Conservation (phyloP, 2,113 vertebrate genomes). For the Daubentonia madagascariensis region DNA sequence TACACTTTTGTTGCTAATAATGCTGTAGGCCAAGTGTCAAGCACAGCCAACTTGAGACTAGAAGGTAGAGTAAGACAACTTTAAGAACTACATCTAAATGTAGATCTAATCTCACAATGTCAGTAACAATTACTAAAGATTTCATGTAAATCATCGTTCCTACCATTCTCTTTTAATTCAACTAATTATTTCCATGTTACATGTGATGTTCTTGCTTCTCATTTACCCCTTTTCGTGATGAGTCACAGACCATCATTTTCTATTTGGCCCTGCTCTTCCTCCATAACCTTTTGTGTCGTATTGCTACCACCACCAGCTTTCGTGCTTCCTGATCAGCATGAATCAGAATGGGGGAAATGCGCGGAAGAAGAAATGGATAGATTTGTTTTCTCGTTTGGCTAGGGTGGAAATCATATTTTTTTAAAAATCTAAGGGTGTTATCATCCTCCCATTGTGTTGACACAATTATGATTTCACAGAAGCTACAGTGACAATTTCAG, state of each 20-base stretch:
- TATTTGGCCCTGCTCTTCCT: background rate
- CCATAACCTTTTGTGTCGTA: background rate
- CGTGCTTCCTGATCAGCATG: constrained; percentile 50
- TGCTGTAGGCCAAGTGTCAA: constrained; percentile 91
- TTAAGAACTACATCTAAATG: constrained; percentile 15
- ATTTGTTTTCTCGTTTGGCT: constrained; percentile 44
- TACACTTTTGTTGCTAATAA: constrained; percentile 95
- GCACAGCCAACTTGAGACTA: constrained; percentile 90
- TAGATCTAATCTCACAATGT: constrained; percentile 54
- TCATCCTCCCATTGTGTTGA: background rate
- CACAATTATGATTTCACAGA: constrained; percentile 35
- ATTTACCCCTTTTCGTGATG: background rate
- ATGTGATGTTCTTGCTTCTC: background rate
- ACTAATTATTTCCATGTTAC: constrained; percentile 70
- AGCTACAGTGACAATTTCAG: background rate
- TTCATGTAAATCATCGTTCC: constrained; percentile 49
- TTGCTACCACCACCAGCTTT: background rate
- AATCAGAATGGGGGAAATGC: constrained; percentile 41
- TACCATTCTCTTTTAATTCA: constrained; percentile 71
- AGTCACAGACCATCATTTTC: background rate
- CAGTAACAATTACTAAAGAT: constrained; percentile 57
- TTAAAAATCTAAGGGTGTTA: background rate
- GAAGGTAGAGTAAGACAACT: constrained; percentile 86
- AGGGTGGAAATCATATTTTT: background rate
- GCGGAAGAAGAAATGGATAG: background rate